These are phyloP conservation scores for Anas platyrhynchos DNA, from an alignment of 2,113 vertebrate species.

Conservation along the genomic window DNA sequence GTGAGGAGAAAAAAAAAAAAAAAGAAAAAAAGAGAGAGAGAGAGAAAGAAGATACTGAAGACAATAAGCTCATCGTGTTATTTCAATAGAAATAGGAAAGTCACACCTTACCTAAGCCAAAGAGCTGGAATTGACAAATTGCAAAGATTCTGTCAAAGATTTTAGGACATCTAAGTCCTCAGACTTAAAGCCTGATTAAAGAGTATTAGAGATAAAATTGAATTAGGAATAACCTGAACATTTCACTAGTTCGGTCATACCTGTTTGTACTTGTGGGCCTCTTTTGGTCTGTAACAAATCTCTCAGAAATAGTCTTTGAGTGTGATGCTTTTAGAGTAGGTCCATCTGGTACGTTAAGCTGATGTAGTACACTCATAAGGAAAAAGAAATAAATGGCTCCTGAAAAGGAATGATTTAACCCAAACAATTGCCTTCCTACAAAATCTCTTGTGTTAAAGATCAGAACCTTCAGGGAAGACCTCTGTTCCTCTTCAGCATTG, in stretches of 20 bases:
- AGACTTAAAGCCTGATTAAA: not conserved
- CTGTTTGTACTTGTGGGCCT: not conserved
- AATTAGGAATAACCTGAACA: not conserved
- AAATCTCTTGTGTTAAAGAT: not conserved
- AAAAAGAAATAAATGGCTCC: not conserved
- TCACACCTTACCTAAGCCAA: not conserved
- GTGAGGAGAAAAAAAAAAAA: constrained; percentile 1
- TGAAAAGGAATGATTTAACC: not conserved
- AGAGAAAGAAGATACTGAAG: not conserved
- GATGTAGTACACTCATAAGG: not conserved
- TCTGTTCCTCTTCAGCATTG: not conserved
- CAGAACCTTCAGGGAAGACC: not conserved
- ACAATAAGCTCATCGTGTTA: not conserved
- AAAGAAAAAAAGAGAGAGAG: not conserved
- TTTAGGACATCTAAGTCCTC: not conserved
- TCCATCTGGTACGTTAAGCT: not conserved
- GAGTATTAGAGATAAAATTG: not conserved
- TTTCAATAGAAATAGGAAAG: not conserved
- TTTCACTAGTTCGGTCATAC: constrained; percentile 2
- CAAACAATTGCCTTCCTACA: not conserved
- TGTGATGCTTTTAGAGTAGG: not conserved
- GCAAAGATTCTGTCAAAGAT: not conserved
- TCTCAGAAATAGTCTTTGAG: not conserved
- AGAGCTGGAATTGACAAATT: not conserved
- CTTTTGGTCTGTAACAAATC: not conserved